A percentile compares a stretch with the other conserved stretches of the same genome.
phyloP scores from a whole-genome alignment of 2,113 vertebrate species.

The Notechis scutatus region DNA sequence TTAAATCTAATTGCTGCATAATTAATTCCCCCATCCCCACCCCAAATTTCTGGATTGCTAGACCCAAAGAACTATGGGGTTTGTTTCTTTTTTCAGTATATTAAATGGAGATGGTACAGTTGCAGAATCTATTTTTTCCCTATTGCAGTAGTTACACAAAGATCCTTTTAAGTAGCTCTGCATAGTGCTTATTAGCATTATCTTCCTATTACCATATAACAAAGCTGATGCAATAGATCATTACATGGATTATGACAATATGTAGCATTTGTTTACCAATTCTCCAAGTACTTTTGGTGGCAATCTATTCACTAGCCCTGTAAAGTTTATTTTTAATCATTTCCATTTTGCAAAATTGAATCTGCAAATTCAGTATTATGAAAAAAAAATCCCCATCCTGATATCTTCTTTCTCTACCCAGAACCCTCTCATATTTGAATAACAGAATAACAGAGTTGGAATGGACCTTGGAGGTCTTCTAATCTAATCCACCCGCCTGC shows the following conservation, averaged over 20 bases:
- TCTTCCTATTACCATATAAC: neutral
- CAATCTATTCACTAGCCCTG: neutral
- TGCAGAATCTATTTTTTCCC: neutral
- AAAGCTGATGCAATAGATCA: neutral
- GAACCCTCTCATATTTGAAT: neutral
- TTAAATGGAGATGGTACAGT: neutral
- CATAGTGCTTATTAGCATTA: neutral
- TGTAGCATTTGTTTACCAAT: neutral
- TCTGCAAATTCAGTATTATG: neutral
- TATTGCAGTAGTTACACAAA: neutral
- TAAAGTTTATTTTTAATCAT: neutral
- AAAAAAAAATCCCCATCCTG: neutral
- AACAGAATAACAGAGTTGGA: neutral
- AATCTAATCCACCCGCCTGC: neutral
- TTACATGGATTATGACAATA: neutral
- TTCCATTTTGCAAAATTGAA: neutral
- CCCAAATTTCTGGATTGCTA: neutral
- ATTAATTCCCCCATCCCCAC: neutral
- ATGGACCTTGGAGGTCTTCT: neutral
- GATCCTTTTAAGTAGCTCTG: neutral
- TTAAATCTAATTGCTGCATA: neutral
- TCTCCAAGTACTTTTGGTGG: neutral
- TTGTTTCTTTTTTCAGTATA: neutral
- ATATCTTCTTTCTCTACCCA: neutral
- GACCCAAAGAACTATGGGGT: neutral